phyloP scores from a whole-genome alignment of 2,888 invertebrate species.

The Acronicta alni region DNA sequence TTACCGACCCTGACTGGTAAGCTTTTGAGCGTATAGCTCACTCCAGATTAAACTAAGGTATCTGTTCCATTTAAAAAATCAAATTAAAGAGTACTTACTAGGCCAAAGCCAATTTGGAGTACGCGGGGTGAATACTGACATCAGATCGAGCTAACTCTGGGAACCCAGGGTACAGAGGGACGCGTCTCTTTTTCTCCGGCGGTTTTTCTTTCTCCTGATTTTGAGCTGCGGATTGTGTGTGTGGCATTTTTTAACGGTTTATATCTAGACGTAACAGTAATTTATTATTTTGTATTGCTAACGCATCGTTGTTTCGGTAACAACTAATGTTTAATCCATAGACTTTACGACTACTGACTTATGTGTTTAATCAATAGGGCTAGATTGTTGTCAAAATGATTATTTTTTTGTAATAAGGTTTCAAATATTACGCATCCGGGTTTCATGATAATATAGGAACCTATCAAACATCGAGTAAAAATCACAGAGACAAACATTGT shows the following conservation, averaged over 20 bases:
- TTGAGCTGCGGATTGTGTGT: background rate
- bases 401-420: too few species aligned
- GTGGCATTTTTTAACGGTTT: slow-evolving; percentile 19
- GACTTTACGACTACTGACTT: background rate
- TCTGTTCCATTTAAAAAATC: background rate
- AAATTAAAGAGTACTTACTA: slow-evolving; percentile 87
- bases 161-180: slow-evolving; percentile 82
- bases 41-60: background rate
- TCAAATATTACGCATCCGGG: too few species aligned
- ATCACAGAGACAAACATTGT: too few species aligned
- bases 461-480: too few species aligned
- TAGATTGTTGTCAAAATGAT: too few species aligned
- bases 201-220: slow-evolving; percentile 20
- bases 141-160: slow-evolving; percentile 89
- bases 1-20: too few species aligned
- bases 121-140: slow-evolving; percentile 90
- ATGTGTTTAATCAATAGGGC: background rate
- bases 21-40: too few species aligned
- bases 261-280: slow-evolving; percentile 11
- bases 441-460: too few species aligned
- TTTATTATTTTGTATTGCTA: slow-evolving; percentile 19
- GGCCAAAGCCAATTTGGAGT: slow-evolving; percentile 88
- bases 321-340: slow-evolving; percentile 43
- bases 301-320: slow-evolving; percentile 48
- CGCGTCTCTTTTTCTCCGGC: slow-evolving; percentile 59